Percentiles rank a stretch among this genome's conserved stretches.
phyloP scores from a whole-genome alignment of 2,888 invertebrate species.

The Rhogogaster chlorosoma region DNA sequence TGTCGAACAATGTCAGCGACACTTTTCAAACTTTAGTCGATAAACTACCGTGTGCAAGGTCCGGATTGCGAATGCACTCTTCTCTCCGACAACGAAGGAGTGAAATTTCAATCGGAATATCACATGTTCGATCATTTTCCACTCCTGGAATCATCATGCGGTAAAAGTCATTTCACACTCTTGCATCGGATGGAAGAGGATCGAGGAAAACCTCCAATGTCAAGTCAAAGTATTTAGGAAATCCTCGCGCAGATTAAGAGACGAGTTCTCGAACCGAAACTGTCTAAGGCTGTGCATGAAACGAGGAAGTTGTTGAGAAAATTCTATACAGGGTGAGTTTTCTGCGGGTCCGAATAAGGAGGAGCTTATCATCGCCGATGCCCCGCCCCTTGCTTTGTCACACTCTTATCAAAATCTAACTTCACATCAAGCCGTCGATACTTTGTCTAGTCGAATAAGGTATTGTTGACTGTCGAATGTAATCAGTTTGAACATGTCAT shows the following conservation, averaged over 20 bases:
- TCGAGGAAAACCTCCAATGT: background rate
- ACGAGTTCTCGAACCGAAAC: too few species aligned
- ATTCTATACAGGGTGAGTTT: background rate
- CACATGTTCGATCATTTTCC: background rate
- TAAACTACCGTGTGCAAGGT: background rate
- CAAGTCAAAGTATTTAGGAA: background rate
- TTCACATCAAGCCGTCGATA: too few species aligned
- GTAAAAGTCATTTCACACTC: background rate
- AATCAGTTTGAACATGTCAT: too few species aligned
- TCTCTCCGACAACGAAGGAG: background rate
- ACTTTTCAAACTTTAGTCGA: conserved; percentile 2
- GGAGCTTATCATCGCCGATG: too few species aligned
- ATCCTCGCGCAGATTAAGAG: too few species aligned
- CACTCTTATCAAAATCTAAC: too few species aligned
- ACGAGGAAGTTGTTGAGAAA: background rate
- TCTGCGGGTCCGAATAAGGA: too few species aligned
- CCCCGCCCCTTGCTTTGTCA: too few species aligned
- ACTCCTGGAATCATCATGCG: background rate
- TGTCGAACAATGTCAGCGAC: conserved; percentile 6
- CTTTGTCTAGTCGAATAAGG: too few species aligned
- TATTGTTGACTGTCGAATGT: too few species aligned
- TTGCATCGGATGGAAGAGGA: background rate
- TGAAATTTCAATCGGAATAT: background rate
- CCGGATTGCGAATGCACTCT: background rate
- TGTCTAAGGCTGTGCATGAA: too few species aligned